These are phyloP conservation scores for Lagodon rhomboides DNA, from an alignment of 2,797 vertebrate species.

Conservation along the genomic window DNA sequence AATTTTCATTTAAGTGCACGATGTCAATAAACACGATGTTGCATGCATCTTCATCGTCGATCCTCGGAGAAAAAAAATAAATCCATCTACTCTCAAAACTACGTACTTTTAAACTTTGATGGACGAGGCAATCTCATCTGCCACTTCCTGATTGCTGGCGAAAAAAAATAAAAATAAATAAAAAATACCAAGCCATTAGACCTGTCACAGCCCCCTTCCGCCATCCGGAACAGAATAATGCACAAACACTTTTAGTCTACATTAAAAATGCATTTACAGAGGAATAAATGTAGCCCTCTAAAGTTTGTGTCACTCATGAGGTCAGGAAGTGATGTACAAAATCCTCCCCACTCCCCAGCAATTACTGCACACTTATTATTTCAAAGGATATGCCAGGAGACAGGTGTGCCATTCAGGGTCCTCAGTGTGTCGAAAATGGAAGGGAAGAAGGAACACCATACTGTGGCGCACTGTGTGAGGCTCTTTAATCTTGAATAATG, in stretches of 20 bases:
- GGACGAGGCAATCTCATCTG: conserved; percentile 76
- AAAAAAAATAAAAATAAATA: conserved; percentile 32
- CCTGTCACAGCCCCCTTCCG: conserved; percentile 73
- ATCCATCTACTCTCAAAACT: conserved; percentile 72
- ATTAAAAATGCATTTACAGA: conserved; percentile 86
- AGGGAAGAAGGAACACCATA: conserved; percentile 78
- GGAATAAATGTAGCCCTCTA: conserved; percentile 82
- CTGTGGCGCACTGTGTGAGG: conserved; percentile 79
- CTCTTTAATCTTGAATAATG: conserved; percentile 88
- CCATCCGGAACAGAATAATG: conserved; percentile 76
- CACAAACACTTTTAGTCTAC: conserved; percentile 83
- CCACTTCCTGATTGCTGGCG: conserved; percentile 77
- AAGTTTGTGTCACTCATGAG: conserved; percentile 87
- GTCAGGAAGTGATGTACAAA: conserved; percentile 86
- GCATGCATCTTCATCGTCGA: conserved; percentile 64
- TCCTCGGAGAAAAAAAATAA: conserved; percentile 37
- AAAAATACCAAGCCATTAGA: conserved; percentile 80
- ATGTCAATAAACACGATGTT: conserved; percentile 60
- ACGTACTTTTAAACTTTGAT: conserved; percentile 74
- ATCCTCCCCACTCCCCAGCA: conserved; percentile 82
- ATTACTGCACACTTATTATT: conserved; percentile 87
- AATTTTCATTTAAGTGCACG: conserved; percentile 61
- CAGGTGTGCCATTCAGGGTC: conserved; percentile 86
- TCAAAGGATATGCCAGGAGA: conserved; percentile 86
- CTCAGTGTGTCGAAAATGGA: conserved; percentile 79